A percentile compares a stretch with the other conserved stretches of the same genome.
Conservation (phyloP, 2,888 invertebrate genomes). For the Caradrina clavipalpis region DNA sequence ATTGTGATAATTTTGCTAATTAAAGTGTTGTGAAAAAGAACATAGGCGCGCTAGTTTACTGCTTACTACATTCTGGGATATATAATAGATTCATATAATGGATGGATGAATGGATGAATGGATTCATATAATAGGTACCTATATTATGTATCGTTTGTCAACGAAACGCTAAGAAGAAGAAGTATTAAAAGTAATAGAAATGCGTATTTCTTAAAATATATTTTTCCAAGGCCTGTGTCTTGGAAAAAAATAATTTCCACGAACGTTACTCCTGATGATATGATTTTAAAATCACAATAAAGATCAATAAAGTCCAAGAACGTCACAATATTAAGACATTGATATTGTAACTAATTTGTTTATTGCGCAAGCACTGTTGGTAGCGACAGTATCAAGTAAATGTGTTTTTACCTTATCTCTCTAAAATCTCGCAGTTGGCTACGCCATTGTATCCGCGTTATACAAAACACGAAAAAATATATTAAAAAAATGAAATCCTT, state of each 20-base stretch:
- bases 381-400: slow-evolving; percentile 74
- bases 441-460: slow-evolving; percentile 75
- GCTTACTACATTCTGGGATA: too few relatives aligned
- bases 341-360: background rate
- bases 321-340: background rate
- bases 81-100: too few relatives aligned
- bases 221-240: too few relatives aligned
- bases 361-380: slow-evolving; percentile 52
- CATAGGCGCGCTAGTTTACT: too few relatives aligned
- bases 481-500: slow-evolving; percentile 77
- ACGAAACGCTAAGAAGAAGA: too few relatives aligned
- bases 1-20: background rate
- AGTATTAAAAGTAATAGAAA: too few relatives aligned
- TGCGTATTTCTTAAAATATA: background rate
- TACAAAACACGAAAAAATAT: slow-evolving; percentile 68
- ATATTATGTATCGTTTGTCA: too few relatives aligned
- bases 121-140: too few relatives aligned
- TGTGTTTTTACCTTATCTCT: slow-evolving; percentile 78
- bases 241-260: background rate
- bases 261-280: background rate
- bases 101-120: too few relatives aligned
- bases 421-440: slow-evolving; percentile 79
- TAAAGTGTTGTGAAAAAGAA: background rate
- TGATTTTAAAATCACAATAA: too few relatives aligned
- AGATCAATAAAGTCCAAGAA: too few relatives aligned